phyloP scores from a whole-genome alignment of 2,888 invertebrate species.

The Thereva nobilitata region DNA sequence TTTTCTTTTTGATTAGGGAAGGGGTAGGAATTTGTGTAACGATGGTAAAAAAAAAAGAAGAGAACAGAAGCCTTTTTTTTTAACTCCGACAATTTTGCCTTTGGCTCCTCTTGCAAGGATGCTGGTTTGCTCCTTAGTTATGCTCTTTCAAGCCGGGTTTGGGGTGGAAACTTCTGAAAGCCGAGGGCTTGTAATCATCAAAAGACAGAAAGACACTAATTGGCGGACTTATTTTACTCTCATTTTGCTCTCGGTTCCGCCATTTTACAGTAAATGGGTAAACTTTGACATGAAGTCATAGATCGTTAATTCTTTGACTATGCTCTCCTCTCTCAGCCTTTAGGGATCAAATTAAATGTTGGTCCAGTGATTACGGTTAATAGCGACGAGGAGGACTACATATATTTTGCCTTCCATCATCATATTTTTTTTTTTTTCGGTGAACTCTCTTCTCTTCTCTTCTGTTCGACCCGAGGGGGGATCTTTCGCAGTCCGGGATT shows the following conservation, averaged over 20 bases:
- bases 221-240: conserved; percentile 36
- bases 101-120: conserved; percentile 9
- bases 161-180: conserved; percentile 16
- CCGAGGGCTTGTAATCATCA: conserved; percentile 35
- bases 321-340: not conserved
- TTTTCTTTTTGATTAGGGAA: too few species aligned
- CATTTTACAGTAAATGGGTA: conserved; percentile 32
- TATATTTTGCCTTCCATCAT: too few species aligned
- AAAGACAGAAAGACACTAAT: conserved; percentile 34
- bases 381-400: not conserved
- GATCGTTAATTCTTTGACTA: conserved; percentile 24
- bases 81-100: conserved; percentile 3
- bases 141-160: not conserved
- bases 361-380: conserved; percentile 31
- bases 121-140: not conserved
- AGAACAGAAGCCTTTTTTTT: not conserved
- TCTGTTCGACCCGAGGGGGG: too few species aligned
- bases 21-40: too few species aligned
- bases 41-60: too few species aligned
- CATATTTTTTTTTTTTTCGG: too few species aligned
- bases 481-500: too few species aligned
- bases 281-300: conserved; percentile 26
- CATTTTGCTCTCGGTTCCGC: conserved; percentile 23
- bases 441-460: too few species aligned
- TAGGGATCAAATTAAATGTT: conserved; percentile 16